Evolutionary conservation across 2,888 invertebrate genomes (phyloP).

Genomic region (Artemia sinica): DNA sequence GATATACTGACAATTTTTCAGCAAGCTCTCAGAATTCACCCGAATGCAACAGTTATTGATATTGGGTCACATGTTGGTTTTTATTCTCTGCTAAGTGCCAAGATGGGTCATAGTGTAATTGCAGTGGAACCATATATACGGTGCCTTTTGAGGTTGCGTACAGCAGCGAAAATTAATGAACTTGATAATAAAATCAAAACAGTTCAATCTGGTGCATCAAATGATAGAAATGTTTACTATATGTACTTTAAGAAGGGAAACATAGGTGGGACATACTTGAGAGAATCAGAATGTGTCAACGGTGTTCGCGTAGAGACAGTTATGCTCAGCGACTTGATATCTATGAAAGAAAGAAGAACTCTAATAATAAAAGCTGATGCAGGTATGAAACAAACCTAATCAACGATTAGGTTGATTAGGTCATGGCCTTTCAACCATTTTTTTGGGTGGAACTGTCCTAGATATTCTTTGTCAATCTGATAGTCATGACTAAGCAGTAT

Average conservation of each 20-base stretch:
- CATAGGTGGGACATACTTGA: conserved; percentile 27
- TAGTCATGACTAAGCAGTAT: too few relatives aligned
- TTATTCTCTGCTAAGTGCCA: conserved; percentile 29
- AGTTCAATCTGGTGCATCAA: conserved; percentile 27
- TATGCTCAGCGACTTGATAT: background rate
- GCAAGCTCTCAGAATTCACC: conserved; percentile 25
- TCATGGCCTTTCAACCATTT: too few relatives aligned
- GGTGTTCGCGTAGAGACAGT: background rate
- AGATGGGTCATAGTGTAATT: conserved; percentile 28
- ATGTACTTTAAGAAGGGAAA: conserved; percentile 27
- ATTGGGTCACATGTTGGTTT: conserved; percentile 31
- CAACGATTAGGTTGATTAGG: too few relatives aligned
- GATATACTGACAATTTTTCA: conserved; percentile 27
- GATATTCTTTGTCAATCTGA: too few relatives aligned
- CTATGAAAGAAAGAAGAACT: background rate
- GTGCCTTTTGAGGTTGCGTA: conserved; percentile 25
- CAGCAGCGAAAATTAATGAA: conserved; percentile 25
- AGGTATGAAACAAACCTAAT: background rate
- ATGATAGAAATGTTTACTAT: conserved; percentile 25
- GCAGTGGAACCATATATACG: conserved; percentile 29
- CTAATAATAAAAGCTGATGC: conserved; percentile 7
- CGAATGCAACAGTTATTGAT: conserved; percentile 28
- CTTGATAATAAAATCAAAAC: conserved; percentile 26
- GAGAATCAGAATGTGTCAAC: background rate
- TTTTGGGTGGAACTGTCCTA: too few relatives aligned